A percentile compares a stretch with the other conserved stretches of the same genome.
Evolutionary conservation across 1,140 invertebrate species (phyloP).

Genomic region (Diabrotica virgifera): DNA sequence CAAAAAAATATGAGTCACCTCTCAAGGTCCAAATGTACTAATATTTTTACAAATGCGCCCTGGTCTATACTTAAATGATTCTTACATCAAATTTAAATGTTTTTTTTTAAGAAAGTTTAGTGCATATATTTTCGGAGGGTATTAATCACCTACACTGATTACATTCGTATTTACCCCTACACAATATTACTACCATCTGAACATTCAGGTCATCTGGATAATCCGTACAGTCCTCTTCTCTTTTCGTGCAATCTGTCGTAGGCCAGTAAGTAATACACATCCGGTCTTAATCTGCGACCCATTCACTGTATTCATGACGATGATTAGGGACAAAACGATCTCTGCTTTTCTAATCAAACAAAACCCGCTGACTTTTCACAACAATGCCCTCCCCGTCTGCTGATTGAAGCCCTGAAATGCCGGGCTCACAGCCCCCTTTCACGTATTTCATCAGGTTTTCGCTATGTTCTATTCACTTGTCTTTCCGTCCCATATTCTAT

Average conservation of each 20-base stretch:
- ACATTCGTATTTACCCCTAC: no score
- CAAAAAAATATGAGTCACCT: no score
- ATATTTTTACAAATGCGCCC: no score
- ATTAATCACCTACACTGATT: no score
- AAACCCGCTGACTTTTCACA: constrained; percentile 45
- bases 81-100: no score
- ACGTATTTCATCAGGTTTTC: constrained; percentile 30
- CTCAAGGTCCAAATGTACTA: no score
- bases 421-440: constrained; percentile 38
- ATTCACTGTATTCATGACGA: constrained; percentile 31
- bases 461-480: constrained; percentile 30
- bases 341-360: constrained; percentile 43
- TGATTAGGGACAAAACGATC: constrained; percentile 44
- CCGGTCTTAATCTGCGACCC: constrained; percentile 19
- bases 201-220: background rate
- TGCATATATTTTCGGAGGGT: no score
- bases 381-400: constrained; percentile 36
- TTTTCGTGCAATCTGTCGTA: constrained; percentile 14
- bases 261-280: constrained; percentile 7
- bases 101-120: no score
- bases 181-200: background rate
- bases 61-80: no score
- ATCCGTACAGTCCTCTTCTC: constrained; percentile 1
- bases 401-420: constrained; percentile 45
- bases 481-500: constrained; percentile 39